These are phyloP conservation scores for Lates japonicus DNA, from an alignment of 2,797 vertebrate species.

Conservation along the genomic window DNA sequence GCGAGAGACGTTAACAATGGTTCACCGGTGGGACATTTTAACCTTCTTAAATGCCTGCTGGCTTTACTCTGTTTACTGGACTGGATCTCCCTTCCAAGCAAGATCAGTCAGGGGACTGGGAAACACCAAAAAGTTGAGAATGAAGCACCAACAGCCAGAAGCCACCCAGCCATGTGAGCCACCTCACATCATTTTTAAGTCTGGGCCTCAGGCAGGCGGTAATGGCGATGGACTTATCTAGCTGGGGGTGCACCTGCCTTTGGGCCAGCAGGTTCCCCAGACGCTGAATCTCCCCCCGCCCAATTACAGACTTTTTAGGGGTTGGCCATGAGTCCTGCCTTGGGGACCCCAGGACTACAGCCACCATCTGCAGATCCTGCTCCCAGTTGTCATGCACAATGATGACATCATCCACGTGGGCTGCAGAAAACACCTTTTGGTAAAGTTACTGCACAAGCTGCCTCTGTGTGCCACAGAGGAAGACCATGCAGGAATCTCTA, in stretches of 20 bases:
- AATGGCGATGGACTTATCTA: constrained; percentile 62
- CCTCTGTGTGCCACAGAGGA: not conserved
- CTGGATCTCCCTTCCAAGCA: constrained; percentile 15
- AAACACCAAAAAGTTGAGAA: constrained; percentile 30
- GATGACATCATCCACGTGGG: constrained; percentile 52
- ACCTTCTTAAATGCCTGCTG: constrained; percentile 15
- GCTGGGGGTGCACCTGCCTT: constrained; percentile 68
- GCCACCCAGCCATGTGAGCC: constrained; percentile 36
- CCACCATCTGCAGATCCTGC: constrained; percentile 62
- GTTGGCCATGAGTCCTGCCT: constrained; percentile 55
- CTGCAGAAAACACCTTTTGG: constrained; percentile 15
- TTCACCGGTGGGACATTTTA: constrained; percentile 20
- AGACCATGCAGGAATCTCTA: constrained; percentile 6
- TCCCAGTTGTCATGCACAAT: constrained; percentile 44
- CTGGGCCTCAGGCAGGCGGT: constrained; percentile 56
- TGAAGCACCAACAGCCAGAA: constrained; percentile 27
- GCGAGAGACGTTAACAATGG: not conserved
- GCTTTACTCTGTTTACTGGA: constrained; percentile 1
- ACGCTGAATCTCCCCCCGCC: constrained; percentile 52
- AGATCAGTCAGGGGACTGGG: constrained; percentile 13
- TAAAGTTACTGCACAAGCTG: constrained; percentile 9
- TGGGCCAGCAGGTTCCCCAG: constrained; percentile 68
- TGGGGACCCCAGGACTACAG: constrained; percentile 46
- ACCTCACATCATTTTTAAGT: constrained; percentile 59
- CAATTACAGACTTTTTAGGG: constrained; percentile 73